phyloP scores from a whole-genome alignment of 2,888 invertebrate genomes.

The Drosophila monieri region DNA sequence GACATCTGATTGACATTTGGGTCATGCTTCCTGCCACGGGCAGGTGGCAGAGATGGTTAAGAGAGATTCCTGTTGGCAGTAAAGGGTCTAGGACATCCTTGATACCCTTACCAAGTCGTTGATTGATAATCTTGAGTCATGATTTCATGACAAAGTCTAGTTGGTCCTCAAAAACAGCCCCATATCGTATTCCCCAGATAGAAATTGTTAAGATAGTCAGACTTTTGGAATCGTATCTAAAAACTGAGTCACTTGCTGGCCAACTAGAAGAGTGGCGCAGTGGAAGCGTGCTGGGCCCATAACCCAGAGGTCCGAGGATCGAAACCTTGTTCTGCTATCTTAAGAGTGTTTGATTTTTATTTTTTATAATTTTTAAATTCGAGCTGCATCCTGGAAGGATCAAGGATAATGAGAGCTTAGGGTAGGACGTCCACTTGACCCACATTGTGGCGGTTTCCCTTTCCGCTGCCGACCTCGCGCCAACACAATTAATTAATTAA shows the following conservation, averaged over 20 bases:
- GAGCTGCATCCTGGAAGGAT: slow-evolving; percentile 3
- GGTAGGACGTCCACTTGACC: slow-evolving; percentile 35
- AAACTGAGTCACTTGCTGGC: fast-evolving
- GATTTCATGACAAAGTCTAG: too few species aligned
- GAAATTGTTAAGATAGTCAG: too few species aligned
- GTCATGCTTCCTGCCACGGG: slow-evolving; percentile 54
- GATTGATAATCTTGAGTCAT: too few species aligned
- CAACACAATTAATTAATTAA: slow-evolving; percentile 74
- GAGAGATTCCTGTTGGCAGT: background rate
- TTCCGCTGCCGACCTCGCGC: slow-evolving; percentile 35
- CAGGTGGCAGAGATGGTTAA: too few species aligned
- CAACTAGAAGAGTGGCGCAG: slow-evolving; percentile 40
- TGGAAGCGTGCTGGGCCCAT: slow-evolving; percentile 46
- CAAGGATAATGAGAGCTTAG: background rate
- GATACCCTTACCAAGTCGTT: too few species aligned
- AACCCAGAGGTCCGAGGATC: slow-evolving; percentile 47
- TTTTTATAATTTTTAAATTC: background rate
- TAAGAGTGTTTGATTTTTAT: background rate
- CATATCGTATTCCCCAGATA: too few species aligned
- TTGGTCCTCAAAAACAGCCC: too few species aligned
- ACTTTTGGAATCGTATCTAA: background rate
- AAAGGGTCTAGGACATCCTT: too few species aligned
- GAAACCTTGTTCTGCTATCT: slow-evolving; percentile 37
- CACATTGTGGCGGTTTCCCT: slow-evolving; percentile 26
- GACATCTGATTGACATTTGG: slow-evolving; percentile 71